Base-by-base conservation (phyloP, 2,888 invertebrate genomes). In the Hypomecis punctinalis region DNA sequence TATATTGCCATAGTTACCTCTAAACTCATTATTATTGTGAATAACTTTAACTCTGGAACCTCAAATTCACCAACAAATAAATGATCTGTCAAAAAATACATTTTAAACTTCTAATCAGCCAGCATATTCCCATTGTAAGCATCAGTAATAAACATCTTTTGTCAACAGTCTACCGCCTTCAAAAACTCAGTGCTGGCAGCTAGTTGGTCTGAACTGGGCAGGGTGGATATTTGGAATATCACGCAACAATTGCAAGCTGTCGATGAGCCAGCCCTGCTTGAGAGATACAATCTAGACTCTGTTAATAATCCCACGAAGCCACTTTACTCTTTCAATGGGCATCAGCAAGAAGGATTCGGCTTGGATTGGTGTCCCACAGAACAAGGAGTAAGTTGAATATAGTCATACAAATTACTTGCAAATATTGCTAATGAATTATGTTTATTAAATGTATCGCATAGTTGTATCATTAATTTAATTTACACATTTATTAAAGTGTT, bases 131-230 rank as follows among this genome's bases (percentile, higher is more conserved):
- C 23, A 45, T n/a, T 6, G 11, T 45, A 45, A 45, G 6, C n/a
- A 45, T n/a, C n/a, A 45, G 6, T 13, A 6, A 45, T 45, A 5
- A 45, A 0, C 39, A 51, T 7, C 10, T 45, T 7, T 53, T 53
- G 5, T 35, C 3, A 43, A 10, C 87, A 96, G 94, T 91, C 94
- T 76, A 93, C 94, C 63, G 93, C 90, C 75, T 88, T 96, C 67
- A 95, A 95, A 72, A 94, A 95, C 67, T 94, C 94, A 55, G 93
- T 95, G 3, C 86, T 98, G 71, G 98, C 97, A 53, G 99, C 99
- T 0, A 96, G 97, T 49, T 99, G 99, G 99, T 99, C 99, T 75
- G 99, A 99, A 90, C 90, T 97, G 62, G 99, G 98, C 0, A 94
- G 96, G 76, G 99, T 99, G 0, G 96, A 97, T 80, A 94, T 99